Evolutionary conservation across 2,888 invertebrate genomes (phyloP).

Genomic region (Parnassius mnemosyne): DNA sequence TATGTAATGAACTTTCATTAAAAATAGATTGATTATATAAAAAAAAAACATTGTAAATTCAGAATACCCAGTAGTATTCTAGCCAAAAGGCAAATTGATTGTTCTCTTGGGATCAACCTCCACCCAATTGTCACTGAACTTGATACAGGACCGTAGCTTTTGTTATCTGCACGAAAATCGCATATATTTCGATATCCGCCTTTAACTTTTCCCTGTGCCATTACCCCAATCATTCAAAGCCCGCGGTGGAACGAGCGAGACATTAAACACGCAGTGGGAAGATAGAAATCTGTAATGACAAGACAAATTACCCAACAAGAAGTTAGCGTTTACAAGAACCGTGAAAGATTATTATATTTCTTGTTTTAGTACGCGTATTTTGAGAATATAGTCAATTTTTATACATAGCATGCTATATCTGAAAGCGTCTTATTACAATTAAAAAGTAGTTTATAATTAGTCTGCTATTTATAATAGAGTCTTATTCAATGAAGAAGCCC

Average conservation of each 20-base stretch:
- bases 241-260: conserved; percentile 1
- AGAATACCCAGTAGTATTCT: background rate
- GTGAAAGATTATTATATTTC: background rate
- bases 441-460: too few relatives aligned
- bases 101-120: conserved; percentile 1
- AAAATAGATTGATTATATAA: too few relatives aligned
- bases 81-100: conserved; percentile 1
- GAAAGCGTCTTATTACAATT: too few relatives aligned
- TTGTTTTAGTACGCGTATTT: too few relatives aligned
- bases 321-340: background rate
- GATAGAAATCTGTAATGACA: conserved; percentile 23
- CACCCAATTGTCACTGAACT: conserved; percentile 7
- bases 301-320: conserved; percentile 20
- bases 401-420: too few relatives aligned
- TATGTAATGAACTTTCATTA: too few relatives aligned
- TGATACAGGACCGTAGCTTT: conserved; percentile 3
- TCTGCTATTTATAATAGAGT: too few relatives aligned
- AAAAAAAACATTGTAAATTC: too few relatives aligned
- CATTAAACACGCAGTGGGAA: conserved; percentile 13
- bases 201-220: conserved; percentile 8
- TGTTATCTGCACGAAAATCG: conserved; percentile 18
- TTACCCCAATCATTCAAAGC: conserved; percentile 19
- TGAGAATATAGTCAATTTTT: too few relatives aligned
- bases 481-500: too few relatives aligned
- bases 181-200: conserved; percentile 15